Evolutionary conservation across 2,113 vertebrate genomes (phyloP), one percentile per base, ranked within the genome.

Genomic region (Ammospiza nelsoni): DNA sequence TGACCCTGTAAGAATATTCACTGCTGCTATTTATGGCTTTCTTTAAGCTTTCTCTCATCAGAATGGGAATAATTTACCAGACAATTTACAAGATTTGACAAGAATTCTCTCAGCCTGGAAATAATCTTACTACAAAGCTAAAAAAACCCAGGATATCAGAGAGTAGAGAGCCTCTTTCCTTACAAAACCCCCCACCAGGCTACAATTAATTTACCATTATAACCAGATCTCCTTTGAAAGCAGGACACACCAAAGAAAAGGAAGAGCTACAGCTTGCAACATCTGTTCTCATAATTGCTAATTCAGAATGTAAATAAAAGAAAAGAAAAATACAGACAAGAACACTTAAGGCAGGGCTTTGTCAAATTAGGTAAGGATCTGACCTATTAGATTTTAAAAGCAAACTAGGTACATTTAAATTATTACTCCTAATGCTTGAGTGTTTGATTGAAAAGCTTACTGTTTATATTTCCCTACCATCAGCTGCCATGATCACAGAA

Each of bases 401-500:
- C 22, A 84, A 65, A 52, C 6, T 13, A 72, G 9, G 9, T 31
- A 65, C 41, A 12, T 69, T 79, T 44, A 66, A 93, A 61, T 90
- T 55, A 73, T 43, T 80, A 58, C 43, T 74, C 37, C 57, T 13
- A 79, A 57, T 25, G 74, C 19, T 79, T 0, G 9, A 59, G 12
- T 19, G 37, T 71, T 63, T 84, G 68, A 75, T 67, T 83, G 66
- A 80, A 92, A 90, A 80, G 31, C 46, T 92, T 73, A 41, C 13
- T 81, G 46, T 74, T 93, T 81, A 0, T 51, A 41, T 81, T 37
- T 29, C 69, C 97, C 89, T 94, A 99, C 99, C 98, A 88, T 99
- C 99, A 41, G 99, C 99, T 37, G 99, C 99, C 6, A 99, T 95
- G 82, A 99, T 97, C 66, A 99, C 93, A 6, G 97, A 98, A 46